A percentile compares a stretch with the other conserved stretches of the same genome.
phyloP scores from a whole-genome alignment of 2,888 invertebrate species.

The Antitype chi region DNA sequence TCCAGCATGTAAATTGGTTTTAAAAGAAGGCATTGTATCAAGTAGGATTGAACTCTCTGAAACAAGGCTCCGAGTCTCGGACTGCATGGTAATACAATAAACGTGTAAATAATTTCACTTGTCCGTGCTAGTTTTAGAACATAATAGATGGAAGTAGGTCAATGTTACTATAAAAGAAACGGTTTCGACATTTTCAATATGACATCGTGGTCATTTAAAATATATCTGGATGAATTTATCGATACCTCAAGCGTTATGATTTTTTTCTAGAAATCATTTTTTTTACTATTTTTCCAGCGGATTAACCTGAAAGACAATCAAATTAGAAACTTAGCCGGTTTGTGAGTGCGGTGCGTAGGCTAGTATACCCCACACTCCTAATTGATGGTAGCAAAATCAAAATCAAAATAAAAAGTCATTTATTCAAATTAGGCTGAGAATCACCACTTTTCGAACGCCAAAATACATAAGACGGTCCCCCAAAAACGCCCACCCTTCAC shows the following conservation, averaged over 20 bases:
- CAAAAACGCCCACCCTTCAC: too few species aligned
- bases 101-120: conserved; percentile 20
- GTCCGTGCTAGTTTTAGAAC: conserved; percentile 21
- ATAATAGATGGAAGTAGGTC: conserved; percentile 31
- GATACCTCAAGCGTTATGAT: not conserved
- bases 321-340: not conserved
- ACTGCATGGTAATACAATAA: conserved; percentile 16
- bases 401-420: too few species aligned
- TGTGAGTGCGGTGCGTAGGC: not conserved
- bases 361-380: not conserved
- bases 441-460: too few species aligned
- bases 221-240: not conserved
- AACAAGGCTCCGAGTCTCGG: not conserved
- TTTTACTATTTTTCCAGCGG: not conserved
- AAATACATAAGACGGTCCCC: too few species aligned
- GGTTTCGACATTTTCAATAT: conserved; percentile 10
- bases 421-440: too few species aligned
- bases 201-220: not conserved
- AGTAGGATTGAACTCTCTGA: not conserved
- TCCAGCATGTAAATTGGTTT: conserved; percentile 5
- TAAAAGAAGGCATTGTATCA: conserved; percentile 3
- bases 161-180: conserved; percentile 16
- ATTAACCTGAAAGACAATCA: not conserved
- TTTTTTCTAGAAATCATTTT: not conserved
- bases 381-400: not conserved